These are phyloP conservation scores for Orycteropus afer DNA, from an alignment of 2,113 vertebrate genomes.

Conservation along the genomic window DNA sequence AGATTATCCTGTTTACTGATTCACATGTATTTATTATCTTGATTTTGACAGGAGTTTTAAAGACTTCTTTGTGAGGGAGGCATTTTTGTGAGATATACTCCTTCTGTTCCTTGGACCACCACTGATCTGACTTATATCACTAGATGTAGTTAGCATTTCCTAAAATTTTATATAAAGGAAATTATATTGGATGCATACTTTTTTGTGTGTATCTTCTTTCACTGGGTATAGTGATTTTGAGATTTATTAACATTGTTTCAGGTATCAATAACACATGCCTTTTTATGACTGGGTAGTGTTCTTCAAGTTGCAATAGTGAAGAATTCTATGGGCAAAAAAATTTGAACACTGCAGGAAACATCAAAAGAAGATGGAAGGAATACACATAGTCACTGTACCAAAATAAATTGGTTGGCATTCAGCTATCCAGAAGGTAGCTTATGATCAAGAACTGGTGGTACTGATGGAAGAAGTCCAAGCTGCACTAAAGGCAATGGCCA, in stretches of 20 bases:
- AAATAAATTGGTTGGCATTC: too few relatives aligned
- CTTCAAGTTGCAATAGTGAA: too few relatives aligned
- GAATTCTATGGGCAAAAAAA: too few relatives aligned
- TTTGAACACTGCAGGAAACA: too few relatives aligned
- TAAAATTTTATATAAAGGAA: neutral
- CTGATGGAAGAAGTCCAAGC: too few relatives aligned
- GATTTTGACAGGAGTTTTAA: neutral
- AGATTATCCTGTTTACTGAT: neutral
- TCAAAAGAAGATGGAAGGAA: too few relatives aligned
- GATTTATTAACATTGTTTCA: constrained; percentile 9
- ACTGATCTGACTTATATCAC: neutral
- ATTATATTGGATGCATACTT: neutral
- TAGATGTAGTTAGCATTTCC: neutral
- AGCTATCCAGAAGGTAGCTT: too few relatives aligned
- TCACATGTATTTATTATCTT: neutral
- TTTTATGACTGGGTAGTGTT: neutral
- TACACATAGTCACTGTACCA: too few relatives aligned
- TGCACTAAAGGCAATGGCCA: too few relatives aligned
- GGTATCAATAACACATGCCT: neutral
- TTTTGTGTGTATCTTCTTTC: neutral
- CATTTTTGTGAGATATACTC: neutral
- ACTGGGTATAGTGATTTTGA: neutral
- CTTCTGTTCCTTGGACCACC: neutral
- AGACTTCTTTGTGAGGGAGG: neutral
- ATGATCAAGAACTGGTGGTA: too few relatives aligned